Percentiles rank a stretch among this genome's conserved stretches.
phyloP scores from a whole-genome alignment of 2,113 vertebrate genomes.

The Eira barbara region DNA sequence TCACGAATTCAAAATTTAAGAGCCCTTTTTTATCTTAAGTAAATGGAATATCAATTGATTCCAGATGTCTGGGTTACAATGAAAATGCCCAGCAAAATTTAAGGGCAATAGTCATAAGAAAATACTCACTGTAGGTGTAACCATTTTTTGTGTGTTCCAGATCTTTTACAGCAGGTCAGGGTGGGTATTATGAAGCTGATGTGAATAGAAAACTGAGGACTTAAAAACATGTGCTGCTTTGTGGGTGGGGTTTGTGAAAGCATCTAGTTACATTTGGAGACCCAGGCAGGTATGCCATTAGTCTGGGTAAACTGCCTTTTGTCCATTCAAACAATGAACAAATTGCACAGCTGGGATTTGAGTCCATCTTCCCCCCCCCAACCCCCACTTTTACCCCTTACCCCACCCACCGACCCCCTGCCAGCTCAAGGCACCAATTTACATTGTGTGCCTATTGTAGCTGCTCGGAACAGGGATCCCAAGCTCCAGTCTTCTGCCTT shows the following conservation, averaged over 20 bases:
- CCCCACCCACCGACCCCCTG: not conserved
- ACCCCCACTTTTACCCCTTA: no score
- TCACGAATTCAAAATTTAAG: slow-evolving; percentile 56
- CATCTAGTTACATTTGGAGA: slow-evolving; percentile 84
- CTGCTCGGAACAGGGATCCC: slow-evolving; percentile 45
- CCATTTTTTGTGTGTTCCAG: slow-evolving; percentile 73
- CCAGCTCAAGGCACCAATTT: slow-evolving; percentile 61
- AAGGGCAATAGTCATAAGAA: slow-evolving; percentile 70
- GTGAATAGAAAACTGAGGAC: slow-evolving; percentile 78
- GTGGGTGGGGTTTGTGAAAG: slow-evolving; percentile 85
- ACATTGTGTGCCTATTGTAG: slow-evolving; percentile 61
- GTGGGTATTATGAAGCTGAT: slow-evolving; percentile 72
- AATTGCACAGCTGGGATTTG: slow-evolving; percentile 80
- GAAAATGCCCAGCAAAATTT: slow-evolving; percentile 48
- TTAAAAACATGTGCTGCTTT: slow-evolving; percentile 78
- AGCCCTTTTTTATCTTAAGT: slow-evolving; percentile 72
- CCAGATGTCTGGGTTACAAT: slow-evolving; percentile 62
- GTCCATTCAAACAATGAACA: slow-evolving; percentile 80
- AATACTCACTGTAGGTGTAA: slow-evolving; percentile 81
- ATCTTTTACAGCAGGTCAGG: slow-evolving; percentile 79
- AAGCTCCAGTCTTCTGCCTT: slow-evolving; percentile 9
- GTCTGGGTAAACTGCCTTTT: slow-evolving; percentile 80
- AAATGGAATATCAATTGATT: slow-evolving; percentile 72
- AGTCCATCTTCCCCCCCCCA: slow-evolving; percentile 22
- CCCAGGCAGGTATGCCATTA: slow-evolving; percentile 80